A percentile compares a stretch with the other conserved stretches of the same genome.
Conservation (phyloP, 2,888 invertebrate species). For the Drosophila ustulata region DNA sequence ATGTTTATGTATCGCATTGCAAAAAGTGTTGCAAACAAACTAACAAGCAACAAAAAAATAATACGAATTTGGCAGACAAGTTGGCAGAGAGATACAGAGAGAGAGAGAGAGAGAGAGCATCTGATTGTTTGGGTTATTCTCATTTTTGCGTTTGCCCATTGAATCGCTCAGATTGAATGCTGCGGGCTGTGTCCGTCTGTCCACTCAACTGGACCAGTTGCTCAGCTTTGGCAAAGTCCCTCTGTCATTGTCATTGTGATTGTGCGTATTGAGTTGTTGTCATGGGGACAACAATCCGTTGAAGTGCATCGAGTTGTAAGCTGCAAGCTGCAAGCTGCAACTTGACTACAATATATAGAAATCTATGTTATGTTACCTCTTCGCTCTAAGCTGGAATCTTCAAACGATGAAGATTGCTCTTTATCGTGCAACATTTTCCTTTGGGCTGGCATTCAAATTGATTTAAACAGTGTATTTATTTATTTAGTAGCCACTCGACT, state of each 20-base stretch:
- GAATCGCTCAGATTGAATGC: slow-evolving; percentile 60
- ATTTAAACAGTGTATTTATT: no score
- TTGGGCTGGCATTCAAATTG: no score
- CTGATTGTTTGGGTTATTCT: slow-evolving; percentile 52
- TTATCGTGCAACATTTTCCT: no score
- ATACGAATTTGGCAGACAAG: slow-evolving; percentile 41
- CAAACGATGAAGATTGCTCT: no score
- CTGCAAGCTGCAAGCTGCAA: not conserved
- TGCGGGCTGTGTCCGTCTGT: slow-evolving; percentile 16
- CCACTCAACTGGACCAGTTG: slow-evolving; percentile 22
- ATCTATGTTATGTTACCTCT: no score
- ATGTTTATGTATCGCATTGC: slow-evolving; percentile 58
- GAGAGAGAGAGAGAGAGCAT: not conserved
- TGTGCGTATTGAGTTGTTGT: slow-evolving; percentile 31
- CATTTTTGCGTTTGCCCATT: slow-evolving; percentile 54
- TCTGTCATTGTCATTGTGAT: not conserved
- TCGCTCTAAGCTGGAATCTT: no score
- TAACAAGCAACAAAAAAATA: slow-evolving; percentile 1
- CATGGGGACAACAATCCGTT: slow-evolving; percentile 20
- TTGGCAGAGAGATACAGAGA: not conserved
- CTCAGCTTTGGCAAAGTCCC: slow-evolving; percentile 4
- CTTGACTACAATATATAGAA: no score
- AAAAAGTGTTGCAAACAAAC: slow-evolving; percentile 47
- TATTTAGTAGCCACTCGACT: no score
- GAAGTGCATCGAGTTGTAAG: slow-evolving; percentile 16